Evolutionary conservation across 2,797 vertebrate species (phyloP).

Genomic region (Acipenser ruthenus): DNA sequence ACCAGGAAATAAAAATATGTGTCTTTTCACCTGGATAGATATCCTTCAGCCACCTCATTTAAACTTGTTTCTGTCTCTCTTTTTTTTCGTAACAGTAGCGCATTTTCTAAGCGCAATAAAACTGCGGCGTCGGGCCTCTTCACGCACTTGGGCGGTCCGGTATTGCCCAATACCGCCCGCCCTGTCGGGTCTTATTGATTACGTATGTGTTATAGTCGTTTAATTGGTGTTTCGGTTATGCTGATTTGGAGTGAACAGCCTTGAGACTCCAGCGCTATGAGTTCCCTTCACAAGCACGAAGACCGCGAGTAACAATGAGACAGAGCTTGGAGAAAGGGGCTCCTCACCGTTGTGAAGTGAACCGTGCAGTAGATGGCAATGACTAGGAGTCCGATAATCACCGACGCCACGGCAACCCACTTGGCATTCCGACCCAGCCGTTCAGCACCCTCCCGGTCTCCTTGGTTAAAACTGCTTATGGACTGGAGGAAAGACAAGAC

Average conservation of each 20-base stretch:
- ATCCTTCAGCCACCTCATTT: too few relatives aligned
- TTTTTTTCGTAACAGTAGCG: too few relatives aligned
- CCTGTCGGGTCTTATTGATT: background rate
- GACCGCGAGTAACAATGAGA: too few relatives aligned
- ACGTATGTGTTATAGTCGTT: background rate
- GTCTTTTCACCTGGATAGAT: too few relatives aligned
- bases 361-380: conserved; percentile 56
- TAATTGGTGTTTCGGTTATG: background rate
- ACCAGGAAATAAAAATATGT: too few relatives aligned
- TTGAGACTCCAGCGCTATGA: too few relatives aligned
- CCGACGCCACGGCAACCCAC: conserved; percentile 66
- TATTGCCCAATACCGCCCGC: background rate
- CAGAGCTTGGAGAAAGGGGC: background rate
- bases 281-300: background rate
- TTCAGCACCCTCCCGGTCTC: conserved; percentile 68
- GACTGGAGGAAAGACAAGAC: conserved; percentile 51
- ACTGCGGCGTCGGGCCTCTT: too few relatives aligned
- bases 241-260: background rate
- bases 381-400: conserved; percentile 67
- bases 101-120: too few relatives aligned
- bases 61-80: too few relatives aligned
- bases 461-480: conserved; percentile 70
- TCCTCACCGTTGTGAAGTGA: conserved; percentile 68
- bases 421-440: conserved; percentile 69
- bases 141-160: too few relatives aligned